Evolutionary conservation across 2,888 invertebrate species (phyloP).

Genomic region (Liopterus haemorrhoidalis): DNA sequence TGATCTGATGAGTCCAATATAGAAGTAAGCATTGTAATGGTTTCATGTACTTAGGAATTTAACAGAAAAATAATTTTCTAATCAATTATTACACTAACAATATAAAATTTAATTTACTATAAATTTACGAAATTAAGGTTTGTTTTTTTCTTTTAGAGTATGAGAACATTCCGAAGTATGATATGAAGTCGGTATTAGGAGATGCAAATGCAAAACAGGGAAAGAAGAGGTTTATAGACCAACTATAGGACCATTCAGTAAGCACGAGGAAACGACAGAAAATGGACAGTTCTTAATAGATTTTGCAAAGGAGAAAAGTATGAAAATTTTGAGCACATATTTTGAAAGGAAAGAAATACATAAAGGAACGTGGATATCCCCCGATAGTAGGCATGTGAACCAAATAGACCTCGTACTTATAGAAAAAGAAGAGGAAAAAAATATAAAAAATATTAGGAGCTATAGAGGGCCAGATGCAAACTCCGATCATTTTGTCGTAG

Average conservation of each 20-base stretch:
- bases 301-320: conserved; percentile 19
- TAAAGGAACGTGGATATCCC: conserved; percentile 18
- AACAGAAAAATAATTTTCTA: too few species aligned
- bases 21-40: too few species aligned
- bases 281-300: conserved; percentile 20
- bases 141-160: too few species aligned
- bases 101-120: too few species aligned
- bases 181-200: conserved; percentile 1
- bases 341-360: conserved; percentile 21
- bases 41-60: too few species aligned
- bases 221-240: conserved; percentile 17
- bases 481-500: conserved; percentile 13
- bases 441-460: conserved; percentile 12
- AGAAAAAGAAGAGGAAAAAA: neutral
- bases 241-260: conserved; percentile 16
- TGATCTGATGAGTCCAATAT: too few species aligned
- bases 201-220: conserved; percentile 13
- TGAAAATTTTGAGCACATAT: conserved; percentile 20
- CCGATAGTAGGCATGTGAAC: conserved; percentile 8
- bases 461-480: conserved; percentile 8
- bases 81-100: too few species aligned
- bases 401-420: conserved; percentile 18
- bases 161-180: conserved; percentile 9
- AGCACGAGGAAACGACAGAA: conserved; percentile 16
- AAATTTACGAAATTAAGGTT: too few species aligned